Percentiles rank a stretch among this genome's conserved stretches.
Evolutionary conservation across 2,113 vertebrate species (phyloP).

Genomic region (Oryzias woworae): DNA sequence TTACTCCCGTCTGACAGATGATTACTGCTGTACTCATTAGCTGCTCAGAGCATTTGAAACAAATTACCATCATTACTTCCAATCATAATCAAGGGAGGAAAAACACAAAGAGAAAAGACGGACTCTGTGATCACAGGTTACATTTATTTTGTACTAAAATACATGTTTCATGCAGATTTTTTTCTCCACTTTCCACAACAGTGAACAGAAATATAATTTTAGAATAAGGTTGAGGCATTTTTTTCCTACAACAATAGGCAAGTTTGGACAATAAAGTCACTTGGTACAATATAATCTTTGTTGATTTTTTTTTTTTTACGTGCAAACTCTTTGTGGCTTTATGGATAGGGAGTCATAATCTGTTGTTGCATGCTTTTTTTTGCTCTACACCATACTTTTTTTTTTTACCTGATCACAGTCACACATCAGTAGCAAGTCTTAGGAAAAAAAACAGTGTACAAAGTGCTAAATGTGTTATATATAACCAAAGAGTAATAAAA

Average conservation of each 20-base stretch:
- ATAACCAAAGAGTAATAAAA: too few relatives aligned
- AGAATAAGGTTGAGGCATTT: conserved; percentile 18
- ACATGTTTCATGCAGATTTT: conserved; percentile 65
- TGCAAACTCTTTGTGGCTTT: conserved; percentile 38
- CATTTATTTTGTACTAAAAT: conserved; percentile 73
- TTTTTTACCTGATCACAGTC: conserved; percentile 15
- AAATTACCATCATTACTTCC: conserved; percentile 5
- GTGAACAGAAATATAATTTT: conserved; percentile 57
- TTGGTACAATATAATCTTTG: conserved; percentile 18
- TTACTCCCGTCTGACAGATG: not conserved
- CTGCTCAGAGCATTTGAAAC: conserved; percentile 5
- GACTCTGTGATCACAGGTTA: conserved; percentile 40
- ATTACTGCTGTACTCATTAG: not conserved
- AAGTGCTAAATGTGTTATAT: too few relatives aligned
- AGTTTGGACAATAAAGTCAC: conserved; percentile 14
- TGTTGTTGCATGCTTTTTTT: conserved; percentile 24
- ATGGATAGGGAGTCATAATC: conserved; percentile 24
- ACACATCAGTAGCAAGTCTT: too few relatives aligned
- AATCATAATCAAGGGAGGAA: not conserved
- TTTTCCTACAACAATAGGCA: conserved; percentile 27
- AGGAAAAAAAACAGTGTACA: too few relatives aligned
- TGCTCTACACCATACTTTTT: conserved; percentile 13
- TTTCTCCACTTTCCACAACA: conserved; percentile 62
- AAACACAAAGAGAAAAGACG: not conserved
- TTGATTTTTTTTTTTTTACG: not conserved